Conservation (phyloP, 2,888 invertebrate genomes). For the Drosophila neonasuta region DNA sequence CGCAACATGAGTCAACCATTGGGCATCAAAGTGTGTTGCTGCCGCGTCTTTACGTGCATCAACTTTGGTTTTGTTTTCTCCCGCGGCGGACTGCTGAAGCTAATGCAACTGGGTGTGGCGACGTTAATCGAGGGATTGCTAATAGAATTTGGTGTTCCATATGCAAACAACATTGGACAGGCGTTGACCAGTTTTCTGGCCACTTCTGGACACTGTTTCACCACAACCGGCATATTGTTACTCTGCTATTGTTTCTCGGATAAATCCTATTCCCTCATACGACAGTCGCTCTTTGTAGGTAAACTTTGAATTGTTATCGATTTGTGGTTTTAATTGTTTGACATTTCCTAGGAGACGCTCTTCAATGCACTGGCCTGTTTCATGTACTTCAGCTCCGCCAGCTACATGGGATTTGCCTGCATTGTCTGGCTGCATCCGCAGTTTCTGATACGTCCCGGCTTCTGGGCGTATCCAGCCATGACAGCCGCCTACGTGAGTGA, state of each 20-base stretch:
- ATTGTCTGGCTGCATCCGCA: slow-evolving; percentile 89
- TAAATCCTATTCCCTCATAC: slow-evolving; percentile 88
- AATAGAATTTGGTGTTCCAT: slow-evolving; percentile 89
- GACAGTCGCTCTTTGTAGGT: slow-evolving; percentile 93
- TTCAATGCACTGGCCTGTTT: slow-evolving; percentile 90
- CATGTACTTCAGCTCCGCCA: slow-evolving; percentile 90
- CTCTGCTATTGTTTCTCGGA: slow-evolving; percentile 90
- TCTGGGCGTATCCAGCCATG: slow-evolving; percentile 94
- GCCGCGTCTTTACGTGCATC: slow-evolving; percentile 90
- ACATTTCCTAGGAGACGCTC: slow-evolving; percentile 86
- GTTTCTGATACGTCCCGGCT: slow-evolving; percentile 88
- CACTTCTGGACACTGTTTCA: slow-evolving; percentile 90
- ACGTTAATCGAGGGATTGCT: slow-evolving; percentile 91
- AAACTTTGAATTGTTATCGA: neutral
- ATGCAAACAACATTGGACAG: slow-evolving; percentile 88
- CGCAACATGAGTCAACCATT: slow-evolving; percentile 77
- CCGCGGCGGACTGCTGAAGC: slow-evolving; percentile 88
- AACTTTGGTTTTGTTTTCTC: slow-evolving; percentile 89
- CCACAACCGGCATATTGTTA: slow-evolving; percentile 89
- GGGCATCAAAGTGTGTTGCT: slow-evolving; percentile 88
- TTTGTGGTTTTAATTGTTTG: neutral
- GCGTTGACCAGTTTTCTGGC: slow-evolving; percentile 92
- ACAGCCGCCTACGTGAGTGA: slow-evolving; percentile 92
- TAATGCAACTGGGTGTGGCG: slow-evolving; percentile 89
- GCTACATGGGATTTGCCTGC: slow-evolving; percentile 90